Evolutionary conservation across 2,113 vertebrate species (phyloP).

Genomic region (Choloepus hoffmanni): DNA sequence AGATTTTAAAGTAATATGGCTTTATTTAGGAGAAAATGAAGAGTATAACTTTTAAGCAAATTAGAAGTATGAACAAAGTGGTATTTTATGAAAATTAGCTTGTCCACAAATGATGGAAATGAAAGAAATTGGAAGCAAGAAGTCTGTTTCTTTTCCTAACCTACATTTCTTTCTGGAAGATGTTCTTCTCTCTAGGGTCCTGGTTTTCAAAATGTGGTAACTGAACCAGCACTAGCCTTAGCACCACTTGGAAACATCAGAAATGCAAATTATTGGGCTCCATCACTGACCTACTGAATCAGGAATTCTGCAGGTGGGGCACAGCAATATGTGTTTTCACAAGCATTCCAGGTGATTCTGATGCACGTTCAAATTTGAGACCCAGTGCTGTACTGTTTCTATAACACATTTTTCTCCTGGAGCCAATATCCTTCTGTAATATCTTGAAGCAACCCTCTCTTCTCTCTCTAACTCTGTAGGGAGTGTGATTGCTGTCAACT

Average conservation of each 20-base stretch:
- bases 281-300: not conserved
- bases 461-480: not conserved
- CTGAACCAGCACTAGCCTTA: too few species aligned
- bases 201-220: not conserved
- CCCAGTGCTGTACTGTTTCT: not conserved
- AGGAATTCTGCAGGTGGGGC: not conserved
- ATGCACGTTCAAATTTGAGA: not conserved
- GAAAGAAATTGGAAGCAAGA: not conserved
- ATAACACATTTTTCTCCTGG: not conserved
- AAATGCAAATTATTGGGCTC: not conserved
- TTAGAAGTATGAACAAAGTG: not conserved
- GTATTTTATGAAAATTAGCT: not conserved
- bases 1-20: not conserved
- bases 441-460: not conserved
- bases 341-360: not conserved
- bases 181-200: not conserved
- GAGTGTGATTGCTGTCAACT: not conserved
- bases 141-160: not conserved
- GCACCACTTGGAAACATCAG: not conserved
- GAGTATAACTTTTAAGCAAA: not conserved
- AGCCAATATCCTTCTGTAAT: not conserved
- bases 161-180: not conserved
- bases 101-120: not conserved
- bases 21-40: slow-evolving; percentile 53
- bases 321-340: not conserved